phyloP scores from a whole-genome alignment of 2,113 vertebrate genomes.

The Oostethus manadensis region DNA sequence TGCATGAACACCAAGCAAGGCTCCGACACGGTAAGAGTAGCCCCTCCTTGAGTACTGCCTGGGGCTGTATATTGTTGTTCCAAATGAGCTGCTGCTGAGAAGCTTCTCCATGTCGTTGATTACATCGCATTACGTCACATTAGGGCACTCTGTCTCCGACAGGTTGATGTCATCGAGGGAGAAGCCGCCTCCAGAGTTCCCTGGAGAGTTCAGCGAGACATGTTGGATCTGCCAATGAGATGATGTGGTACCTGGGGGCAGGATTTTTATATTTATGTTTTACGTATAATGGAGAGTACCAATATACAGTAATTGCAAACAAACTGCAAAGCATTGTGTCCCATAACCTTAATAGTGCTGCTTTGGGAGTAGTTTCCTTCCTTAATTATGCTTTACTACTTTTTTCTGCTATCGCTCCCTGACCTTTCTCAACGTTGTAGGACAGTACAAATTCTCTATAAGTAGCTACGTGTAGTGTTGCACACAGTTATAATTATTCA shows the following conservation, averaged over 20 bases:
- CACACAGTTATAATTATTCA: no score
- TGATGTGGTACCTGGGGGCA: conserved; percentile 32
- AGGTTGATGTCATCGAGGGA: conserved; percentile 86
- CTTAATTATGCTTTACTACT: no score
- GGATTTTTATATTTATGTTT: no score
- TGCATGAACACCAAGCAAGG: conserved; percentile 50
- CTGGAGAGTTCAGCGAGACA: conserved; percentile 51
- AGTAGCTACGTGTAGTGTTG: no score
- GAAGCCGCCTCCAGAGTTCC: conserved; percentile 72
- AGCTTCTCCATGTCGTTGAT: conserved; percentile 70
- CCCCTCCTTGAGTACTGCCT: conserved; percentile 77
- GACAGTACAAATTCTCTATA: no score
- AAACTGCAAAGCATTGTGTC: no score
- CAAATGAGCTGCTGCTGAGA: conserved; percentile 26
- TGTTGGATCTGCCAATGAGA: conserved; percentile 77
- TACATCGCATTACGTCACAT: conserved; percentile 74
- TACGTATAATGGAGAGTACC: no score
- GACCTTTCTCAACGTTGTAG: no score
- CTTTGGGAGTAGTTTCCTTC: no score
- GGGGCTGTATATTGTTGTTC: conserved; percentile 55
- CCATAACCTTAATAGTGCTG: no score
- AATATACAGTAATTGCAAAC: no score
- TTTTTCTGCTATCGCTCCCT: no score
- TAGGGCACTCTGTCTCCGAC: conserved; percentile 79
- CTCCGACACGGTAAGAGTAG: conserved; percentile 72